Percentiles rank a stretch among this genome's conserved stretches.
phyloP scores from a whole-genome alignment of 2,113 vertebrate species.

The Kryptolebias marmoratus region DNA sequence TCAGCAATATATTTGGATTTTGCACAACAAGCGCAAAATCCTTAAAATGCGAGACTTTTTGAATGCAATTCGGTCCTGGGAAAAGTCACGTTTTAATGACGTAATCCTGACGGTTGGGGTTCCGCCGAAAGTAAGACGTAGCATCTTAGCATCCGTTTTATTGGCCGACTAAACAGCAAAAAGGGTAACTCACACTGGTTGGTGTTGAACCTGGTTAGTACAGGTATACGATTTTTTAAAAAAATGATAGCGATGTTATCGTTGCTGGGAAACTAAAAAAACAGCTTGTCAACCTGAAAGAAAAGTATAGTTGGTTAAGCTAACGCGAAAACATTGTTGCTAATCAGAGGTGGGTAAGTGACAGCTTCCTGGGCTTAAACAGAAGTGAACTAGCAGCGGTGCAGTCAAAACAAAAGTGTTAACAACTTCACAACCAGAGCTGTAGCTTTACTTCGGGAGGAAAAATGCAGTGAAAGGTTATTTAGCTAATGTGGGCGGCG shows the following conservation, averaged over 20 bases:
- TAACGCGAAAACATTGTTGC: constrained; percentile 20
- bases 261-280: not conserved
- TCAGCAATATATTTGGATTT: not conserved
- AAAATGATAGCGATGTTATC: not conserved
- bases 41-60: not conserved
- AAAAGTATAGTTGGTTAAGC: constrained; percentile 37
- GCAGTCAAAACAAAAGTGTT: not conserved
- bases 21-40: not conserved
- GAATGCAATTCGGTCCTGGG: rapidly evolving
- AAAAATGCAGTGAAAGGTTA: not conserved
- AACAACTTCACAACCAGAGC: not conserved
- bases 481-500: constrained; percentile 36
- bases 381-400: not conserved
- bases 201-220: not conserved
- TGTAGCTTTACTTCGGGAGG: not conserved
- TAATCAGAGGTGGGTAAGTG: not conserved
- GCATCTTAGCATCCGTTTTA: constrained; percentile 1
- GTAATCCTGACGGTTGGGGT: constrained; percentile 19
- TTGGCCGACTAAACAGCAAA: not conserved
- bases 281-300: not conserved
- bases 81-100: constrained; percentile 32
- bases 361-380: not conserved
- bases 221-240: not conserved
- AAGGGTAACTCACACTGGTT: not conserved
- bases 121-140: not conserved